phyloP scores from a whole-genome alignment of 2,888 invertebrate species.

The Acronicta aceris region DNA sequence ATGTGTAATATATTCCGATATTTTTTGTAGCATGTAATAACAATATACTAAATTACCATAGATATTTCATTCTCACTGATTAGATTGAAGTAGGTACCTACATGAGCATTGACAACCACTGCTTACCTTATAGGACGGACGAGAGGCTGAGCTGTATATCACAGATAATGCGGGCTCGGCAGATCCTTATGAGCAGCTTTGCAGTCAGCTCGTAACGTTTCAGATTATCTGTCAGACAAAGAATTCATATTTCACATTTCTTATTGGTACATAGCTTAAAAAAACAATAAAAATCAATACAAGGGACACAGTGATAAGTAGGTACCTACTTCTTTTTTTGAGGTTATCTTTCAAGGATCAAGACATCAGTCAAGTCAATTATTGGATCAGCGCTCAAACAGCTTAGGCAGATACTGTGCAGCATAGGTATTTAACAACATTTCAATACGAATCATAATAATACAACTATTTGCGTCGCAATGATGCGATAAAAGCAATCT shows the following conservation, averaged over 20 bases:
- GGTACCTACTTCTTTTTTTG: conserved; percentile 69
- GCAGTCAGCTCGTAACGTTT: conserved; percentile 86
- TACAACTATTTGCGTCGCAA: conserved; percentile 70
- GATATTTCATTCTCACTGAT: conserved; percentile 7
- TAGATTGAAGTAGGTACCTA: neutral
- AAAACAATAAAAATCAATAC: conserved; percentile 35
- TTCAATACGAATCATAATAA: conserved; percentile 11
- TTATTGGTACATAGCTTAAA: conserved; percentile 34
- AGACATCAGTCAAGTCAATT: conserved; percentile 30
- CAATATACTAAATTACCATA: neutral
- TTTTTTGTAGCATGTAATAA: conserved; percentile 10
- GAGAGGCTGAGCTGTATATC: conserved; percentile 90
- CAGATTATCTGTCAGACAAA: conserved; percentile 74
- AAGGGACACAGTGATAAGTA: conserved; percentile 29
- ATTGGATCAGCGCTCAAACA: conserved; percentile 33
- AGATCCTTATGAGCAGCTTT: conserved; percentile 87
- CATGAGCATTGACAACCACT: neutral
- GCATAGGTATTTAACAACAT: conserved; percentile 46
- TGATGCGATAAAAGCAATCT: conserved; percentile 66
- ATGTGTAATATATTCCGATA: conserved; percentile 1
- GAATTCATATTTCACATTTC: conserved; percentile 41
- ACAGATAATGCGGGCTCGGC: conserved; percentile 89
- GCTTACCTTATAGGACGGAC: conserved; percentile 88
- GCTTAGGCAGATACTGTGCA: conserved; percentile 37
- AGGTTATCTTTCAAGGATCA: conserved; percentile 79